Base-by-base conservation (phyloP, 2,113 vertebrate species). In the Onychostruthus taczanowskii region DNA sequence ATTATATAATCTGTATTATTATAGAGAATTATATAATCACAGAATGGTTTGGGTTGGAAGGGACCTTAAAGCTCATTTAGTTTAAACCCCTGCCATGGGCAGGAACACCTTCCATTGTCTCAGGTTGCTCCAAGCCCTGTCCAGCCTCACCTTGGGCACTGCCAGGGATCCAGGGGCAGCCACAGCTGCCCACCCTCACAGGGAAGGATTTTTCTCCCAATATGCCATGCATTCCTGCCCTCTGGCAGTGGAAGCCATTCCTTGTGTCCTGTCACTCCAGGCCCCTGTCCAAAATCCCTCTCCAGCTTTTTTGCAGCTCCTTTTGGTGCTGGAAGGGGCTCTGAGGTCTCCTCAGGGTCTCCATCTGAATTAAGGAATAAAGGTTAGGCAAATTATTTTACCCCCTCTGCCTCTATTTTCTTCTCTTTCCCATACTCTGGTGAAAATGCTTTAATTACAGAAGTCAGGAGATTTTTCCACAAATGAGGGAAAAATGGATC, bases 171-270 rank as follows among this genome's bases (percentile, higher is more conserved):
- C 59, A 84, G 75, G 49, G 30, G 16, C 66, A 56, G 47, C 11
- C 43, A 12, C 49, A 87, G 30, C 52, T 81, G 0, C 0, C 14
- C 68, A 44, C 23, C 16, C 50, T 59, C 13, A 0, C 13, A 59
- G 13, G 0, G 2, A 73, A 2, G 0, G 21, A 46, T 59, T 74
- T 0, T 28, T 61, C 41, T 3, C 46, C 61, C 33, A 28, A 4
- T 0, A 26, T 67, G 14, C 44, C 37, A 52, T 5, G 27, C 0
- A 50, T 0, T 2, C 11, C 69, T 39, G 27, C 10, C 27, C 19
- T n/a, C 16, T 81, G 37, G 1, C 52, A 46, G 8, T 59, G 2
- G 7, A 46, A 67, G 0, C 61, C 52, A 33, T 52, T 59, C 22
- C 13, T 7, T 2, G 4, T 46, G 27, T n/a, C 6, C 44, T 52